These are phyloP conservation scores for Parelbella ahira DNA, from an alignment of 2,888 invertebrate species.

Conservation along the genomic window DNA sequence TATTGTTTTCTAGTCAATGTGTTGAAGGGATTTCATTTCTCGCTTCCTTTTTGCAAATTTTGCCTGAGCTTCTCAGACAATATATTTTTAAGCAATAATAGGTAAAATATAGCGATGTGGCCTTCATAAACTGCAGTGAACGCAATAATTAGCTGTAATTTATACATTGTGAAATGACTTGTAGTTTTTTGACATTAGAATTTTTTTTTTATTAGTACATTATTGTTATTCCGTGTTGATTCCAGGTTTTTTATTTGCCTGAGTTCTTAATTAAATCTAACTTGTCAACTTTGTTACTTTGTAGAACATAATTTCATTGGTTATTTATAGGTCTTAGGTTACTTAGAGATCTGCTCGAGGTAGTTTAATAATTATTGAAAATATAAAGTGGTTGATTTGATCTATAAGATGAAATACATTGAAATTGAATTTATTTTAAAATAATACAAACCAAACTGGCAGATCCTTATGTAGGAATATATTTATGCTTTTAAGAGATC, in stretches of 20 bases:
- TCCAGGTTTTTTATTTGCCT: background rate
- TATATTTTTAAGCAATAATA: constrained; percentile 49
- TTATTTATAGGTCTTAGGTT: no score
- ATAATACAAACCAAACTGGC: no score
- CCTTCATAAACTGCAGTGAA: constrained; percentile 41
- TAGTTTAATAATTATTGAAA: no score
- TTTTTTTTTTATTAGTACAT: constrained; percentile 7
- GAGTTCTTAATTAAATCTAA: no score
- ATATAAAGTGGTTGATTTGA: background rate
- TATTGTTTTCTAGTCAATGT: constrained; percentile 38
- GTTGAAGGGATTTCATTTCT: constrained; percentile 31
- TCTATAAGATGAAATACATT: constrained; percentile 1
- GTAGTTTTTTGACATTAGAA: constrained; percentile 2
- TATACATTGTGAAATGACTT: constrained; percentile 3
- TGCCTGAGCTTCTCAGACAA: constrained; percentile 28
- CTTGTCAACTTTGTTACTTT: no score
- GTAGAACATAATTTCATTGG: no score
- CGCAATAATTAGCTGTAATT: constrained; percentile 36
- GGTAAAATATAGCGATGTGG: constrained; percentile 40
- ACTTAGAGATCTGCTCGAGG: no score
- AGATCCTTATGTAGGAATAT: no score
- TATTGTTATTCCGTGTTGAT: constrained; percentile 6
- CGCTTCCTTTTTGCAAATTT: constrained; percentile 18
- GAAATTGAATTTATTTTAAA: background rate
- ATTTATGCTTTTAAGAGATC: no score